Conservation (phyloP, 2,797 vertebrate genomes). For the Lepilemur ruficaudatus region DNA sequence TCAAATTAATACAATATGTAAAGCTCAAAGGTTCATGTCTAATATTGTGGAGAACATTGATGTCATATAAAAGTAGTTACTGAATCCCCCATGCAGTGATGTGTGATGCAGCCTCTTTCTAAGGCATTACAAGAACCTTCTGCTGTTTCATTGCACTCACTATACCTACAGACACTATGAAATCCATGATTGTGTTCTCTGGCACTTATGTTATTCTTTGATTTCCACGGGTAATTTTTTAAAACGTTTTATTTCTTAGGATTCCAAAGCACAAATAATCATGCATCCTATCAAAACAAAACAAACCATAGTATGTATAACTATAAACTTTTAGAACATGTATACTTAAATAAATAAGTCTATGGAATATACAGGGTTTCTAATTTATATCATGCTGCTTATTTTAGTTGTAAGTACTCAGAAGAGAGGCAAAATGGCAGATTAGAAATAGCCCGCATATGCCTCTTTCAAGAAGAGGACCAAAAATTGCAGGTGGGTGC, state of each 20-base stretch:
- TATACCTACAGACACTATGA: not conserved
- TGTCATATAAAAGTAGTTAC: not conserved
- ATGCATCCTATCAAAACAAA: not conserved
- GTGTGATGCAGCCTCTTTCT: not conserved
- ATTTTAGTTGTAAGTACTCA: not conserved
- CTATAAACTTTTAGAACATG: not conserved
- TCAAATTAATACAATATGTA: not conserved
- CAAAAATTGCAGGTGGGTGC: not conserved
- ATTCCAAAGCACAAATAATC: slow-evolving; percentile 14
- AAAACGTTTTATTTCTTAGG: not conserved
- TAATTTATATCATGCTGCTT: not conserved
- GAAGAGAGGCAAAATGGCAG: not conserved
- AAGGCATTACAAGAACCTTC: not conserved
- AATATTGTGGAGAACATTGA: not conserved
- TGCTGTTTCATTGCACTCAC: not conserved
- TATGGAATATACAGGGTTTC: not conserved
- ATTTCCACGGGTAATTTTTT: not conserved
- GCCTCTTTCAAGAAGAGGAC: not conserved
- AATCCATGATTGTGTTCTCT: not conserved
- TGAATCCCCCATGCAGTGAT: not conserved
- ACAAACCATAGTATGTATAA: not conserved
- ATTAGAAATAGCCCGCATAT: not conserved
- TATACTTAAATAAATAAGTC: not conserved
- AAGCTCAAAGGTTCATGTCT: not conserved
- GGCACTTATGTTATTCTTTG: not conserved